These are phyloP conservation scores for Idaea straminata DNA, from an alignment of 2,888 invertebrate genomes.

Conservation along the genomic window DNA sequence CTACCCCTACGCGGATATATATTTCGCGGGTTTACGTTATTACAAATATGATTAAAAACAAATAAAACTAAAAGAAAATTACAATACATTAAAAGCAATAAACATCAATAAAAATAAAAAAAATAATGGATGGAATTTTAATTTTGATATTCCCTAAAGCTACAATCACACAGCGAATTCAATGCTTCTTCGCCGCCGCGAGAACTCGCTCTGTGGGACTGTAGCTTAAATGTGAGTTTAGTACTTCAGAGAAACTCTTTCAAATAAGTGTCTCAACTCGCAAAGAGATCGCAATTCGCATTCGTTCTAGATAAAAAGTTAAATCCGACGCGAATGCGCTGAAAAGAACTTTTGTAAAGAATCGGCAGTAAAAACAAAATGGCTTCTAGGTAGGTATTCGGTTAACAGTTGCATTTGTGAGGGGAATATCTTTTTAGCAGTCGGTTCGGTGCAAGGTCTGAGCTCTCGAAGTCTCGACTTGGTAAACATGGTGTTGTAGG, in stretches of 20 bases:
- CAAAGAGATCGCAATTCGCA: conserved; percentile 7
- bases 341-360: conserved; percentile 12
- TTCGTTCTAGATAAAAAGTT: background rate
- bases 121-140: no score
- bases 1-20: no score
- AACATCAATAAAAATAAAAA: no score
- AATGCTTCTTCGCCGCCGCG: no score
- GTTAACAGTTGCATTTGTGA: conserved; percentile 12
- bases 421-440: background rate
- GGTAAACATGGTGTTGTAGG: conserved; percentile 2
- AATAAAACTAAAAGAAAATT: no score
- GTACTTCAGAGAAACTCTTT: background rate
- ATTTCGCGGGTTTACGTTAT: no score
- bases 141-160: no score
- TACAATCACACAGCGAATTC: no score
- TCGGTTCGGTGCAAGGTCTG: conserved; percentile 1
- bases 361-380: conserved; percentile 25
- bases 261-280: background rate
- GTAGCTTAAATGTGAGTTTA: no score
- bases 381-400: conserved; percentile 8
- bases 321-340: background rate
- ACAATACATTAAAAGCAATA: no score
- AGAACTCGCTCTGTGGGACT: no score
- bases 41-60: no score
- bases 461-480: background rate